Base-by-base conservation (phyloP, 2,797 vertebrate genomes). In the Catostomus latipinnis region DNA sequence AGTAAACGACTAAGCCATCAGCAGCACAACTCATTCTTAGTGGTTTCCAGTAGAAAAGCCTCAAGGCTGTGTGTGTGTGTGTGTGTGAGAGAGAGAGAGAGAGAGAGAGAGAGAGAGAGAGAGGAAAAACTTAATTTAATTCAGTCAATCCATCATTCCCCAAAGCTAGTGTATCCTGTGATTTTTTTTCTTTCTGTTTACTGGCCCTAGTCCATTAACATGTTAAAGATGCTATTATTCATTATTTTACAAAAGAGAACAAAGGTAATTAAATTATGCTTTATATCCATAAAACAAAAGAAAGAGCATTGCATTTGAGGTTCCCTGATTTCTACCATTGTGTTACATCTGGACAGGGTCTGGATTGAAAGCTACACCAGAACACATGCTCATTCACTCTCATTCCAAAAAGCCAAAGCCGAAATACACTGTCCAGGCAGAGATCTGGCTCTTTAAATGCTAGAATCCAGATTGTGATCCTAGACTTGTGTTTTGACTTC, bases 211-310 rank as follows among this genome's bases (percentile, higher is more conserved):
- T 88, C 89, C 89, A 91, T 91, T 91, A 88, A 82, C 82, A 86
- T 81, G 85, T 86, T 87, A 81, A 86, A 75, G 80, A 90, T 87
- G 87, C 89, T 91, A 87, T 93, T 88, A 91, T 90, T 92, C 86
- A 90, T 80, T 86, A 90, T 82, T 87, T 87, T 85, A 89, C 88
- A 88, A 89, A 88, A 84, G 86, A 34, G 34, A 34, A 82, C 85
- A 88, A 82, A 89, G 71, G 86, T 90, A 91, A 93, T 90, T 91
- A 81, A 93, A 90, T 92, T 92, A 91, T 81, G 80, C 79, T 87
- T 84, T 77, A 81, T 81, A 86, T 87, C 90, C 89, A 88, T 88
- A 88, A 83, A 82, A 86, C 34, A 88, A 89, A 89, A 81, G 63
- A 8, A 82, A 80, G 81, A 83, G 82, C 87, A 88, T 83, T 89